A percentile compares a stretch with the other conserved stretches of the same genome.
Conservation (phyloP, 2,113 vertebrate species). For the Murina feae region DNA sequence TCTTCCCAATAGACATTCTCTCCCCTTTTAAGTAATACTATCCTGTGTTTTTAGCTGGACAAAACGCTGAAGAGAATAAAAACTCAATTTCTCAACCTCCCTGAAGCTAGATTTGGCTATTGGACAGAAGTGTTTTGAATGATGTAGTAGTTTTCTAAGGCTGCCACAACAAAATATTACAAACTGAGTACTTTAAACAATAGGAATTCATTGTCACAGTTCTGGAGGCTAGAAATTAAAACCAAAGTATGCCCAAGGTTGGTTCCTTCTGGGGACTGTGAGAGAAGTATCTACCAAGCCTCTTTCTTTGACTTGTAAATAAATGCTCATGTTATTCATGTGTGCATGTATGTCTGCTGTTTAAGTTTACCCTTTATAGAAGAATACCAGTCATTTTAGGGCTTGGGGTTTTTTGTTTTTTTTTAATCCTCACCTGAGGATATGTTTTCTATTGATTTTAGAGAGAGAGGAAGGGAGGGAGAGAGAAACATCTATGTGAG, state of each 20-base stretch:
- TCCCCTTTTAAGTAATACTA: not conserved
- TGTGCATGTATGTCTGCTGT: not conserved
- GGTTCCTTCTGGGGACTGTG: not conserved
- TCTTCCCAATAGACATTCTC: not conserved
- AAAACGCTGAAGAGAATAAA: not conserved
- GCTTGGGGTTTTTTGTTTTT: too few relatives aligned
- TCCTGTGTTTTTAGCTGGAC: not conserved
- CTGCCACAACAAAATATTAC: not conserved
- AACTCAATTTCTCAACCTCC: not conserved
- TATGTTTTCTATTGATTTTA: too few relatives aligned
- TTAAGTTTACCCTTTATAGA: not conserved
- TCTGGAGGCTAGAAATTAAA: not conserved
- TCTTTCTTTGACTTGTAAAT: not conserved
- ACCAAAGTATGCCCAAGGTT: not conserved
- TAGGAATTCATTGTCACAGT: not conserved
- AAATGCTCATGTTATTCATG: not conserved
- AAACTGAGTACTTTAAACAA: not conserved
- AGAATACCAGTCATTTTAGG: not conserved
- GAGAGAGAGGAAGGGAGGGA: too few relatives aligned
- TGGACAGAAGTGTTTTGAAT: not conserved
- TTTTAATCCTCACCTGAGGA: too few relatives aligned
- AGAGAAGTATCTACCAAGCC: not conserved
- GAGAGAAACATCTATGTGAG: too few relatives aligned
- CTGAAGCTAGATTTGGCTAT: not conserved
- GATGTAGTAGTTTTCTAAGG: not conserved